Evolutionary conservation across 2,797 vertebrate genomes (phyloP), one percentile per base, ranked within the genome.

Genomic region (Apogon talboti): DNA sequence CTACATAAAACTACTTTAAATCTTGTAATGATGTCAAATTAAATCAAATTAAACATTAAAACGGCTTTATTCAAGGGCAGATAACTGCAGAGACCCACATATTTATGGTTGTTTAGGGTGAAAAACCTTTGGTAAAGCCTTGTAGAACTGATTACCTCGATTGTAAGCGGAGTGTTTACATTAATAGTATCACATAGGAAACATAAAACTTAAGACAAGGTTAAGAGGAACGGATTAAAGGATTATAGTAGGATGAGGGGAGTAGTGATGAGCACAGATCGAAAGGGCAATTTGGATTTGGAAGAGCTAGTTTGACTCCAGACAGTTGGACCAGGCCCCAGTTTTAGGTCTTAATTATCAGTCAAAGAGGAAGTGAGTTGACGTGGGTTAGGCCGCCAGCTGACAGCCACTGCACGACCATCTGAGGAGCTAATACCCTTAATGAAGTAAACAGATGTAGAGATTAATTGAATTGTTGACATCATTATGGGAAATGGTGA

Each of bases 381-480:
- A 49, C 10, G 2, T 51, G 46, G 53, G 44, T 50, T 66, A n/a
- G 49, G 43, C 57, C 55, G 55, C 45, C 41, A 47, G 60, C 61
- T 78, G 52, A 71, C 28, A 10, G 59, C 54, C 51, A 50, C 24
- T 30, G 40, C 33, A 16, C 42, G 28, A 51, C 58, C 59, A 66
- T 54, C 48, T 48, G 15, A 69, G 66, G 42, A 65, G 45, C 54
- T 68, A 82, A 83, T 43, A 58, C 4, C 42, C 44, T 7, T 76
- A 49, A 84, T 74, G 24, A 78, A 83, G 66, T 65, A 70, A 85
- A 80, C 72, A 76, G 71, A 84, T 72, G 50, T 35, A 68, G 58
- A 55, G 66, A 83, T 67, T 58, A 58, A 80, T n/a, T 66, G 38
- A 73, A 62, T 44, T 58, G 50, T 45, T 50, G 47, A 75, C 33